phyloP scores from a whole-genome alignment of 2,113 vertebrate genomes.

The Lophura nycthemera region DNA sequence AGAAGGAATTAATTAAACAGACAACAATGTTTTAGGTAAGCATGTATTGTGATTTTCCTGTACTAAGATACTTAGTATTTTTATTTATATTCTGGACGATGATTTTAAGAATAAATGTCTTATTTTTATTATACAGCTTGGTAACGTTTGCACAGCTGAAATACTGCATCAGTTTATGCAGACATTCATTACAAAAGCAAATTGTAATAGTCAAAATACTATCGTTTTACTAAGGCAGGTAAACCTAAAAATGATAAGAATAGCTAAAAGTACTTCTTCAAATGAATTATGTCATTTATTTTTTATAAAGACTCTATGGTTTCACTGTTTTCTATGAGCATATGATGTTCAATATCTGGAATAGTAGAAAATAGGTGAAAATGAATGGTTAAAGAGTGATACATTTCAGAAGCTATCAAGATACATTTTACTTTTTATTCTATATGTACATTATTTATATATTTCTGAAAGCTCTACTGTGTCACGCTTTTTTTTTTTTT shows the following conservation, averaged over 20 bases:
- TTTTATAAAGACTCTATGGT: background rate
- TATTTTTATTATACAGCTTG: background rate
- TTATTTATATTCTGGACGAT: background rate
- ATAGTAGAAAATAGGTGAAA: background rate
- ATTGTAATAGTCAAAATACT: background rate
- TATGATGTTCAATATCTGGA: background rate
- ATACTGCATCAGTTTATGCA: background rate
- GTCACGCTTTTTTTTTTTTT: background rate
- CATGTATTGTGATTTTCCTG: background rate
- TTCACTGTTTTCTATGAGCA: background rate
- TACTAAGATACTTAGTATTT: background rate
- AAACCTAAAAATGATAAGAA: background rate
- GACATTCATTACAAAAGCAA: background rate
- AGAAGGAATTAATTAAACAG: background rate
- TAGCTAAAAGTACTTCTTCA: background rate
- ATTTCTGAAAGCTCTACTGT: background rate
- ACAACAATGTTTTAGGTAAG: background rate
- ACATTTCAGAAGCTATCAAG: background rate
- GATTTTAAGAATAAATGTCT: background rate
- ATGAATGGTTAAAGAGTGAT: background rate
- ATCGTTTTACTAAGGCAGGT: background rate
- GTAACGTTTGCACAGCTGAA: background rate
- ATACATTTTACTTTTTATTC: background rate
- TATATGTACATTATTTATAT: background rate
- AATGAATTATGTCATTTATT: background rate